Percentiles rank a stretch among this genome's conserved stretches.
These are phyloP conservation scores for Addax nasomaculatus DNA, from an alignment of 2,113 vertebrate genomes.

Conservation along the genomic window DNA sequence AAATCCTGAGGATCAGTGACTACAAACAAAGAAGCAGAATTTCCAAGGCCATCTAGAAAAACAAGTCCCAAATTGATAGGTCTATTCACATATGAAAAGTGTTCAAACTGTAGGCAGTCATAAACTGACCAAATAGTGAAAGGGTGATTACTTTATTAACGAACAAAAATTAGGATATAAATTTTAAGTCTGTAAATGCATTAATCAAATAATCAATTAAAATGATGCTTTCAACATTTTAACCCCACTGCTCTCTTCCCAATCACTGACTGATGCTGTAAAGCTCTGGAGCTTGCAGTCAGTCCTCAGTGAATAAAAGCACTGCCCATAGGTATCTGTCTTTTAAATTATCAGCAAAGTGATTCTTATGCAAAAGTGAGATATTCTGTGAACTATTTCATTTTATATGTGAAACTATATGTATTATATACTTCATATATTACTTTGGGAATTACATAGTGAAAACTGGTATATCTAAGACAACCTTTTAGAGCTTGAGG, in stretches of 20 bases:
- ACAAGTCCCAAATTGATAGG: not conserved
- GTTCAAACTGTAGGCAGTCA: not conserved
- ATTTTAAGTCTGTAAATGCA: constrained; percentile 8
- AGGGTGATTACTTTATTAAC: not conserved
- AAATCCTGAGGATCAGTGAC: not conserved
- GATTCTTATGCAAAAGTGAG: not conserved
- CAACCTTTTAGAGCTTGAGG: not conserved
- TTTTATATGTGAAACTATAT: not conserved
- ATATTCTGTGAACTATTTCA: constrained; percentile 35
- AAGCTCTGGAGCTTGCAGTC: not conserved
- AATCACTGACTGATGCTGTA: not conserved
- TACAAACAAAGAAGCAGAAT: not conserved
- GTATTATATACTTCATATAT: not conserved
- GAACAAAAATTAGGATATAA: not conserved
- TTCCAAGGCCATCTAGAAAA: not conserved
- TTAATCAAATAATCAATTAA: not conserved
- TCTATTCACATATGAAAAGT: not conserved
- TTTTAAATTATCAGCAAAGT: constrained; percentile 45
- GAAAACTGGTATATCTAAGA: constrained; percentile 4
- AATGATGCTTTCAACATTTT: not conserved
- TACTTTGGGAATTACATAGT: not conserved
- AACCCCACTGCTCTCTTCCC: not conserved
- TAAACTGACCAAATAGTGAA: not conserved
- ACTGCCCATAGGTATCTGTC: not conserved
- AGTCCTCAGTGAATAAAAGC: not conserved